Percentiles rank a stretch among this genome's conserved stretches.
Conservation (phyloP, 2,113 vertebrate species). For the Anolis sagrei region DNA sequence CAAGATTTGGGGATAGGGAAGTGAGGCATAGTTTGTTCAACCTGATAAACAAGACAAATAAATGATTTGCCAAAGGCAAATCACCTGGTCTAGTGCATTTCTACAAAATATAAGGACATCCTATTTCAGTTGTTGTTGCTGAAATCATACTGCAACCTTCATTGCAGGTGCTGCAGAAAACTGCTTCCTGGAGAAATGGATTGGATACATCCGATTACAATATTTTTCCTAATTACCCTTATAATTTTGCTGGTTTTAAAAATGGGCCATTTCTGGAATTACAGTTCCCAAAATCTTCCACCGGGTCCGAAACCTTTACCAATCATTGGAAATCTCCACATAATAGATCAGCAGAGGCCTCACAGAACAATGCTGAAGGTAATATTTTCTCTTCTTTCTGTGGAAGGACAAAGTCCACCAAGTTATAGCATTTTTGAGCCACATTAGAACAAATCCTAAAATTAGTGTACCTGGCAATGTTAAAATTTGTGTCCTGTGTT, state of each 20-base stretch:
- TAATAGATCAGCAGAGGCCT: conserved; percentile 55
- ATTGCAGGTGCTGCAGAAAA: not conserved
- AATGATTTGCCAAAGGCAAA: no score
- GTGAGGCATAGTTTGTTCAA: no score
- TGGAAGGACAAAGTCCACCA: not conserved
- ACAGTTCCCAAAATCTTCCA: conserved; percentile 36
- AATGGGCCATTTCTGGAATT: conserved; percentile 24
- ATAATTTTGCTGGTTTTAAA: conserved; percentile 47
- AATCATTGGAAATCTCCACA: conserved; percentile 68
- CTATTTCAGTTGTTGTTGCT: not conserved
- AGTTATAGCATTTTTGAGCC: no score
- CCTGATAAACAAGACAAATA: no score
- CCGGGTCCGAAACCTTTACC: conserved; percentile 65
- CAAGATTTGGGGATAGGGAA: no score
- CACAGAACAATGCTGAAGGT: conserved; percentile 37
- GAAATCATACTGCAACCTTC: not conserved
- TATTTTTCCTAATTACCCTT: conserved; percentile 30
- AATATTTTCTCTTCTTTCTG: conserved; percentile 7
- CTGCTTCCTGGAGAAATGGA: conserved; percentile 41
- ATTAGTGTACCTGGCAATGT: no score
- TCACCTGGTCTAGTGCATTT: no score
- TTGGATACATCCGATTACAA: conserved; percentile 7
- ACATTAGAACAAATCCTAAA: no score
- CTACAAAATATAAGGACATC: no score
- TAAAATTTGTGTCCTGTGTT: no score